Conservation (phyloP, 2,888 invertebrate species). For the Lysandra coridon region DNA sequence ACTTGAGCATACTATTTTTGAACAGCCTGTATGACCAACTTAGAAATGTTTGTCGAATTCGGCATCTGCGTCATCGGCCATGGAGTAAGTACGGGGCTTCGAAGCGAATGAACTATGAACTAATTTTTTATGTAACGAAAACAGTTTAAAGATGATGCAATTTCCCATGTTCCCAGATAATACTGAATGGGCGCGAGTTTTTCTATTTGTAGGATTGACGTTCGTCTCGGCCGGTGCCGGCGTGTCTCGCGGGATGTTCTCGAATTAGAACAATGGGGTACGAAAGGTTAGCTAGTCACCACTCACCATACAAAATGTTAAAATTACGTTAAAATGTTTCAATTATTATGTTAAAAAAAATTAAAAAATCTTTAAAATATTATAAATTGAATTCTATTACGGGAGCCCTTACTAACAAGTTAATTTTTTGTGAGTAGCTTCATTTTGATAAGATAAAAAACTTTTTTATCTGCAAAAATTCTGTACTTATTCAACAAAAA, state of each 20-base stretch:
- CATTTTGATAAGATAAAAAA: no score
- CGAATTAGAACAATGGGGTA: neutral
- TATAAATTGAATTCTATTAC: no score
- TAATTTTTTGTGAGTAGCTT: no score
- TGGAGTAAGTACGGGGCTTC: neutral
- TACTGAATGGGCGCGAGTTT: neutral
- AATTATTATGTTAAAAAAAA: no score
- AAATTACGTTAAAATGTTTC: no score
- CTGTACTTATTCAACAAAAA: no score
- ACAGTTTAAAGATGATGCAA: neutral
- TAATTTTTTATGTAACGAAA: neutral
- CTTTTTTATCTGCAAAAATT: no score
- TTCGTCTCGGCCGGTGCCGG: slow-evolving; percentile 9
- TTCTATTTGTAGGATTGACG: neutral
- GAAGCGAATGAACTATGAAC: neutral
- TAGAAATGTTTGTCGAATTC: neutral
- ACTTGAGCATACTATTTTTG: neutral
- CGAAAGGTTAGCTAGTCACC: neutral
- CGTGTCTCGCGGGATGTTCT: slow-evolving; percentile 13
- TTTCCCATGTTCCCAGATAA: neutral
- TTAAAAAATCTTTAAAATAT: no score
- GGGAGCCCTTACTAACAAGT: no score
- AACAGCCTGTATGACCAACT: neutral
- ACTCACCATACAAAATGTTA: neutral
- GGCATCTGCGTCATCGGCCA: slow-evolving; percentile 3